Evolutionary conservation across 2,888 invertebrate species (phyloP), one percentile per base, ranked within the genome.

Genomic region (Blomia tropicalis): DNA sequence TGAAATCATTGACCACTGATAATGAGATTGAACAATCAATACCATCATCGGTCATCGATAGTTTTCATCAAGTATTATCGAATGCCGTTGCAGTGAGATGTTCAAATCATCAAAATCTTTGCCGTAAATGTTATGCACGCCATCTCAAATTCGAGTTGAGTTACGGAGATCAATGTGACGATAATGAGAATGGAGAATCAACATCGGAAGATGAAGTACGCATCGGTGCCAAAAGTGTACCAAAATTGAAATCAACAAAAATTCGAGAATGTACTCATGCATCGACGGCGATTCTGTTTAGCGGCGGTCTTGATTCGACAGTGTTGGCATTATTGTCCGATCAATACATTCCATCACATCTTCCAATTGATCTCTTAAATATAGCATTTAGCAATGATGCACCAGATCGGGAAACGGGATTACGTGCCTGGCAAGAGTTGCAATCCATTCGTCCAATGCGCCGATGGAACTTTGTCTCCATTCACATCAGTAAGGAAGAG

Each of bases 271-370:
- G 68, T 59, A 22, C 32, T 22, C 69, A 69, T 60, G 44, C 66
- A 19, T 64, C 64, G 25, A 30, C 87, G 32, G 87, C 84, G 47
- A 77, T 98, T 63, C 77, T 93, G 67, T 96, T 95, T 77, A 96
- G 96, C 66, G 98, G 96, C 43, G 95, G 95, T 1, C 78, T 98
- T 43, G 98, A 98, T 75, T 95, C 93, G 64, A 83, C 91, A n/a
- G 81, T 95, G 68, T 74, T 98, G 67, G 86, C 95, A 30, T 77
- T 83, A 54, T 71, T 93, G 54, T 83, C 85, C 5, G 79, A 89
- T 71, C 80, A 81, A 76, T 83, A 78, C 70, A 63, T 75, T 4
- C 71, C 72, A 19, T 23, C 70, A 64, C 71, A 77, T 59, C 83
- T 85, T 70, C 78, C 83, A 25, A 88, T 96, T 69, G 93, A 95